Evolutionary conservation across 2,888 invertebrate species (phyloP), one percentile per base, ranked within the genome.

Genomic region (Netelia melanura): DNA sequence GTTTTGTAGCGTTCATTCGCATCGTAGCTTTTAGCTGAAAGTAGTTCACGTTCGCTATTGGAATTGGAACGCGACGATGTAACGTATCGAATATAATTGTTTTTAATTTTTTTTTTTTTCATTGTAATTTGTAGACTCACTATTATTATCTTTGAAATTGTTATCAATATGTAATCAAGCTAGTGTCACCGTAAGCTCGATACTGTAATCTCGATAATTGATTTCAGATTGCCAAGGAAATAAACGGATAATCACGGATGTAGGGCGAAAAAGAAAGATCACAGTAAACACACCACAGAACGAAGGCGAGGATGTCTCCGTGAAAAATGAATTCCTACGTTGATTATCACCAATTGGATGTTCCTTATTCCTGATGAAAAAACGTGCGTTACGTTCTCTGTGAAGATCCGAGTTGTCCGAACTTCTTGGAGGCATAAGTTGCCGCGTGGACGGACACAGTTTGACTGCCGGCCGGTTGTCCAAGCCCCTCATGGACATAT

Each of bases 401-500:
- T 58, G 10, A 43, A 48, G 62, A 62, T 75, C 80, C 48, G 62
- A 61, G 38, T 58, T n/a, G 17, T 43, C 38, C n/a, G 43, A n/a
- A 43, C 9, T 65, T 65, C 38, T 5, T 43, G 43, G 85, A 82
- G 86, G 85, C 84, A 87, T 86, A 77, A 78, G 84, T 67, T 85
- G 86, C 81, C 83, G 84, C 64, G 38, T 52, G 72, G 82, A 86
- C 79, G 77, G 84, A 84, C 87, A 86, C 83, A 83, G 76, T 62
- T 74, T 80, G 79, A 88, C 88, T 88, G 86, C 86, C 87, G 84
- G 87, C 84, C 81, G 86, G 86, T 81, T 70, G 81, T 86, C 43
- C 74, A 43, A 75, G 70, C 67, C 71, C 67, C 64, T 61, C 83
- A 81, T 86, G 81, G 83, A 76, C 86, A 83, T 79, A n/a, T 23